Evolutionary conservation across 2,888 invertebrate species (phyloP).

Genomic region (Volucella inflata): DNA sequence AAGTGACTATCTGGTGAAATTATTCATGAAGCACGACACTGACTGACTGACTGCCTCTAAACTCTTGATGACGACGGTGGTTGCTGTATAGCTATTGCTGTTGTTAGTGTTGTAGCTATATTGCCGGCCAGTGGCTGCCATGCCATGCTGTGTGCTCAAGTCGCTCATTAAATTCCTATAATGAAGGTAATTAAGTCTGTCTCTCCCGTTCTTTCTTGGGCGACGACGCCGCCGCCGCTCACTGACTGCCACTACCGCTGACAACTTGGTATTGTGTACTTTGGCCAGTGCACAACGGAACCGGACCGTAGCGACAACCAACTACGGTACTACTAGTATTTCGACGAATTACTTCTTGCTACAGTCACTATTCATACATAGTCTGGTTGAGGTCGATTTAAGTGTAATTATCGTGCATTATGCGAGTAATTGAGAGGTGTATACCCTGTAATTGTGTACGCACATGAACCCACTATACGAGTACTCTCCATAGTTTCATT

Average conservation of each 20-base stretch:
- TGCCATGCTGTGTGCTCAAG: conserved; percentile 67
- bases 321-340: conserved; percentile 51
- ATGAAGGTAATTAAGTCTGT: conserved; percentile 75
- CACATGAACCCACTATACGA: conserved; percentile 58
- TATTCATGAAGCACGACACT: conserved; percentile 73
- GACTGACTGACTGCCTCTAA: conserved; percentile 22
- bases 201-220: conserved; percentile 68
- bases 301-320: conserved; percentile 67
- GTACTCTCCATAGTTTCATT: conserved; percentile 20
- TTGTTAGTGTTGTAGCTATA: conserved; percentile 11
- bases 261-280: conserved; percentile 10
- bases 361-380: conserved; percentile 1
- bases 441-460: conserved; percentile 74
- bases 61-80: conserved; percentile 4
- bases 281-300: conserved; percentile 52
- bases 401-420: conserved; percentile 75
- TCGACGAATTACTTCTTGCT: conserved; percentile 59
- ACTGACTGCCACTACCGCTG: conserved; percentile 1
- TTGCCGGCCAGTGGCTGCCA: conserved; percentile 17
- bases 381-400: conserved; percentile 68
- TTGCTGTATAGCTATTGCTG: conserved; percentile 28
- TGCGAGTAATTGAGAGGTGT: conserved; percentile 75
- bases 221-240: conserved; percentile 1
- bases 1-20: conserved; percentile 70
- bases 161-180: conserved; percentile 75